These are phyloP conservation scores for Ophonus ardosiacus DNA, from an alignment of 2,888 invertebrate species.

Conservation along the genomic window DNA sequence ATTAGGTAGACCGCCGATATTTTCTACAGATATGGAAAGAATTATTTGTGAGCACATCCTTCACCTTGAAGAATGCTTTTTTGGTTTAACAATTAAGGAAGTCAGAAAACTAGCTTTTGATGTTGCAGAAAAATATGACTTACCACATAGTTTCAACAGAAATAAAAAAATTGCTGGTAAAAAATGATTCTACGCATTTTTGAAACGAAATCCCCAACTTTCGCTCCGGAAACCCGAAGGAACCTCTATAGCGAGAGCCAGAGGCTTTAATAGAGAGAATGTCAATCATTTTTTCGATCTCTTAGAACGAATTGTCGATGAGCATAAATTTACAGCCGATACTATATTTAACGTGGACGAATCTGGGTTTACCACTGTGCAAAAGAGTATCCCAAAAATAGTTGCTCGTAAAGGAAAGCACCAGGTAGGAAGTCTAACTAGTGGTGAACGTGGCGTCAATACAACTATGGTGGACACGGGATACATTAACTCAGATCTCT, in stretches of 20 bases:
- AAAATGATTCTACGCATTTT: slow-evolving; percentile 63
- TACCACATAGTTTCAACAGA: slow-evolving; percentile 60
- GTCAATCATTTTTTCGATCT: slow-evolving; percentile 62
- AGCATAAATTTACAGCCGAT: slow-evolving; percentile 26
- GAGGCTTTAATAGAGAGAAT: slow-evolving; percentile 65
- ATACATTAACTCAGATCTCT: slow-evolving; percentile 67
- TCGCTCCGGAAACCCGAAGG: slow-evolving; percentile 59
- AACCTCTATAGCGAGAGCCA: too few relatives aligned
- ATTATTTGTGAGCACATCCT: too few relatives aligned
- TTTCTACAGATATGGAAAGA: too few relatives aligned
- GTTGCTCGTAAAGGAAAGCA: slow-evolving; percentile 68
- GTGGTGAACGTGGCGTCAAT: slow-evolving; percentile 65
- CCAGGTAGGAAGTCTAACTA: slow-evolving; percentile 68
- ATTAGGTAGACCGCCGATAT: slow-evolving; percentile 26
- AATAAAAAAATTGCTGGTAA: slow-evolving; percentile 62
- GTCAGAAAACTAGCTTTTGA: slow-evolving; percentile 64
- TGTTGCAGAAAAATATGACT: slow-evolving; percentile 55
- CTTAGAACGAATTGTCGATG: not conserved
- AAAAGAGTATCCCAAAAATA: slow-evolving; percentile 67
- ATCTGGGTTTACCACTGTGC: slow-evolving; percentile 66
- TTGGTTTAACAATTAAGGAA: slow-evolving; percentile 64
- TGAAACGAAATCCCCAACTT: slow-evolving; percentile 54
- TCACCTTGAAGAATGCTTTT: too few relatives aligned
- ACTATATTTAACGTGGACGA: slow-evolving; percentile 64
- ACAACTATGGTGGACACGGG: slow-evolving; percentile 63